Evolutionary conservation across 2,797 vertebrate genomes (phyloP).

Genomic region (Bucorvus abyssinicus): DNA sequence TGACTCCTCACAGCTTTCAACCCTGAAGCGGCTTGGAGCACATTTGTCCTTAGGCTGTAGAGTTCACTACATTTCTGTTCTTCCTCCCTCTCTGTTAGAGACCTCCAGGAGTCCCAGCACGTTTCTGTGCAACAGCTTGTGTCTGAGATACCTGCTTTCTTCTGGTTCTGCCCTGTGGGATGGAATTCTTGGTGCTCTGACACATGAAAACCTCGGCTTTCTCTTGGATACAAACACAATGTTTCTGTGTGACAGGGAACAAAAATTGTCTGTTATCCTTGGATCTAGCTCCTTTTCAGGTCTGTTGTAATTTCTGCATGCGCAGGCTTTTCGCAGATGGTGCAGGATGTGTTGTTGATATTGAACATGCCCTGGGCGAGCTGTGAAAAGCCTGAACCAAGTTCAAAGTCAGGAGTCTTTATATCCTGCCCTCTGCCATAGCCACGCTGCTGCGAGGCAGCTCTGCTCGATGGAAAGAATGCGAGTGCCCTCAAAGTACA

Average conservation of each 20-base stretch:
- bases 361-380: background rate
- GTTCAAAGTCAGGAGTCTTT: background rate
- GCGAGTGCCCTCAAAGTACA: background rate
- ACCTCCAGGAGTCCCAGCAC: background rate
- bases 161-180: background rate
- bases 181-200: background rate
- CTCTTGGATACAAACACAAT: background rate
- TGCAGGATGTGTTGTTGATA: background rate
- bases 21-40: background rate
- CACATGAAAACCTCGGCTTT: background rate
- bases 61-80: background rate
- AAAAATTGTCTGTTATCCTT: background rate
- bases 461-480: background rate
- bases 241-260: background rate
- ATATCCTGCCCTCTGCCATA: background rate
- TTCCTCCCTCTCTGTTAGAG: background rate
- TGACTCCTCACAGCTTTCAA: background rate
- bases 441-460: background rate
- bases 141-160: background rate
- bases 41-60: background rate
- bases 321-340: background rate
- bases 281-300: background rate
- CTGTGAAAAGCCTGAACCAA: background rate
- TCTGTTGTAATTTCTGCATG: background rate
- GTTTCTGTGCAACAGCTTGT: background rate